Percentiles rank a stretch among this genome's conserved stretches.
These are phyloP conservation scores for Manis javanica DNA, from an alignment of 2,797 vertebrate species.

Conservation along the genomic window DNA sequence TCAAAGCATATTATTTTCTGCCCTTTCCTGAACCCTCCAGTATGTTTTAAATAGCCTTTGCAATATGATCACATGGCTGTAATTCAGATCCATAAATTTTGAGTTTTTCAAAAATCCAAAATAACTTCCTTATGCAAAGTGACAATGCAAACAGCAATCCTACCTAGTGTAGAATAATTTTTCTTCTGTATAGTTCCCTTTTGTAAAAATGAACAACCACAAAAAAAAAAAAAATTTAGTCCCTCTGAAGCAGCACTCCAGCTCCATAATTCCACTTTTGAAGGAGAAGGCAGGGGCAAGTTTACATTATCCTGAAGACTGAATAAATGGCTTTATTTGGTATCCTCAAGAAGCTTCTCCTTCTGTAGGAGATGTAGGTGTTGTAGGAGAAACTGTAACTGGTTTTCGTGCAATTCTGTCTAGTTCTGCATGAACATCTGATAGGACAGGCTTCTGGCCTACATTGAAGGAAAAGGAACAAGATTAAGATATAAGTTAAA, in stretches of 20 bases:
- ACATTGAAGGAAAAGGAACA: slow-evolving; percentile 60
- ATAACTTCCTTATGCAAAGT: slow-evolving; percentile 81
- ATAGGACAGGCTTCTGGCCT: slow-evolving; percentile 98
- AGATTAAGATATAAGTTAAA: slow-evolving; percentile 39
- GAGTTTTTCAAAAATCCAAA: slow-evolving; percentile 85
- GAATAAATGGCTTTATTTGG: slow-evolving; percentile 87
- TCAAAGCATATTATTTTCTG: slow-evolving; percentile 79
- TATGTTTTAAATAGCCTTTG: slow-evolving; percentile 71
- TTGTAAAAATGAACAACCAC: slow-evolving; percentile 85
- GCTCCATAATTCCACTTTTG: slow-evolving; percentile 87
- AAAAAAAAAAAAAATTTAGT: slow-evolving; percentile 80
- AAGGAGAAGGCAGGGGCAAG: slow-evolving; percentile 89
- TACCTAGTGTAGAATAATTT: slow-evolving; percentile 76
- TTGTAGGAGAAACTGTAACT: slow-evolving; percentile 92
- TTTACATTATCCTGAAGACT: slow-evolving; percentile 86
- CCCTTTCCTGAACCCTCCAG: slow-evolving; percentile 42
- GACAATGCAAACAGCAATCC: slow-evolving; percentile 82
- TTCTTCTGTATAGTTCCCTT: slow-evolving; percentile 84
- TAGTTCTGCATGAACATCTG: slow-evolving; percentile 98
- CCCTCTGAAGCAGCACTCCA: slow-evolving; percentile 84
- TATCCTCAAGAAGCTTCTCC: slow-evolving; percentile 95
- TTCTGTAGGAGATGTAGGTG: slow-evolving; percentile 90
- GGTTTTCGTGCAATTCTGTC: slow-evolving; percentile 98
- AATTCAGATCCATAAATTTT: slow-evolving; percentile 83
- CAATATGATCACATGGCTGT: slow-evolving; percentile 75